Percentiles rank a stretch among this genome's conserved stretches.
These are phyloP conservation scores for Tenebrio molitor DNA, from an alignment of 1,140 invertebrate genomes.

Conservation along the genomic window DNA sequence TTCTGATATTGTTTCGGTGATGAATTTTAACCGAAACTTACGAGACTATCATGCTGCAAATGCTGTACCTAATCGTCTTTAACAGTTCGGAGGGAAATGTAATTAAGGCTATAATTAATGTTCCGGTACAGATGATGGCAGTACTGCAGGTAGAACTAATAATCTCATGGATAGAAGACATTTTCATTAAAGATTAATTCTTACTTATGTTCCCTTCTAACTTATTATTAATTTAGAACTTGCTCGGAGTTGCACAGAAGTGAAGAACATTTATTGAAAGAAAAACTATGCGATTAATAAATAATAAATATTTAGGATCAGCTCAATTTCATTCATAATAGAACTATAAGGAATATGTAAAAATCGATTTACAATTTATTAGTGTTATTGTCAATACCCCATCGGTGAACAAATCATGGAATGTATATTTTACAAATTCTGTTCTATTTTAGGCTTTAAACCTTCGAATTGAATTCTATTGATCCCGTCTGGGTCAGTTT, in stretches of 20 bases:
- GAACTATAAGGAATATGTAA: no score
- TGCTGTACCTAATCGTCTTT: conserved; percentile 42
- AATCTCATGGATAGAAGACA: conserved; percentile 44
- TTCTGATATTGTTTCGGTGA: conserved; percentile 37
- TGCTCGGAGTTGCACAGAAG: no score
- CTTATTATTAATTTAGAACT: conserved; percentile 27
- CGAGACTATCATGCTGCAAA: conserved; percentile 42
- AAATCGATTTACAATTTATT: no score
- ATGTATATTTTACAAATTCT: conserved; percentile 5
- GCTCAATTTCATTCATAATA: no score
- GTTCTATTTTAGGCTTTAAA: conserved; percentile 4
- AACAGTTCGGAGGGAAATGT: conserved; percentile 53
- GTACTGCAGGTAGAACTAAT: conserved; percentile 51
- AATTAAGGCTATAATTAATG: conserved; percentile 55
- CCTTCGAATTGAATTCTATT: conserved; percentile 20
- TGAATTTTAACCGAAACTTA: conserved; percentile 38
- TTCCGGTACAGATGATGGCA: conserved; percentile 51
- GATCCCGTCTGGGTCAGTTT: conserved; percentile 16
- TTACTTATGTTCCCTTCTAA: conserved; percentile 21
- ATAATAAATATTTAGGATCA: not conserved
- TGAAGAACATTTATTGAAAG: conserved; percentile 5
- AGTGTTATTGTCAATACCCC: no score
- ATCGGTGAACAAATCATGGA: not conserved
- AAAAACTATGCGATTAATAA: conserved; percentile 11
- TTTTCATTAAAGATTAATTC: conserved; percentile 45